Base-by-base conservation (phyloP, 1,140 invertebrate species). In the Lysiphlebus fabarum region DNA sequence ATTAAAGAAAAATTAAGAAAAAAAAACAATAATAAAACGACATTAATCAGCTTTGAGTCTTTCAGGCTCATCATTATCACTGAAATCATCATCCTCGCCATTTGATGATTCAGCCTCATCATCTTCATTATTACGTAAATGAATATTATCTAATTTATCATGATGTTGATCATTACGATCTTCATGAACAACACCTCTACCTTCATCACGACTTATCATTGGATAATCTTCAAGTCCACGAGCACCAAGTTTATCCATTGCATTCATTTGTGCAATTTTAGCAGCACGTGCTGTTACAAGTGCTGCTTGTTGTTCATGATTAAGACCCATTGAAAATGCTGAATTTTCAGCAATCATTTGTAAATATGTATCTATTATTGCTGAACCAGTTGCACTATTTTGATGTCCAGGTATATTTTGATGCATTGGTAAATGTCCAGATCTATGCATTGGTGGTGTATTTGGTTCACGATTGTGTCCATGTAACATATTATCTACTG, bases 331-430 rank as follows among this genome's bases (percentile, higher is more conserved):
- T 67, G 65, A 48, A 57, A 83, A 72, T 74, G 85, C 84, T 43
- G 86, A 85, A 38, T 90, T 92, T 69, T 93, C 90, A 0, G 89
- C 89, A 62, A 93, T 91, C 58, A 91, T 85, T 70, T 92, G 90
- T 12, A 93, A 79, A 70, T 92, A 93, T 3, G 90, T 92, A 71
- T 93, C 90, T 14, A 93, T 70, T 37, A 93, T 83, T 0, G 89
- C 88, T 2, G 90, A 91, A 1, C 89, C 89, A 36, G 86, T 83
- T 62, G 82, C 72, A 64, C 82, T 70, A 7, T 67, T 68, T 17
- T 71, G 67, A 43, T 79, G 82, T 47, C 65, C 71, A 14, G 64
- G 75, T 26, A 26, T 26, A 26, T 26, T 26, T 26, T 26, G 17
- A 49, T 66, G 71, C 55, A 79, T 61, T 36, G 77, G 75, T 0